Percentiles rank a stretch among this genome's conserved stretches.
phyloP scores from a whole-genome alignment of 2,888 invertebrate species.

The Petrolisthes cinctipes region DNA sequence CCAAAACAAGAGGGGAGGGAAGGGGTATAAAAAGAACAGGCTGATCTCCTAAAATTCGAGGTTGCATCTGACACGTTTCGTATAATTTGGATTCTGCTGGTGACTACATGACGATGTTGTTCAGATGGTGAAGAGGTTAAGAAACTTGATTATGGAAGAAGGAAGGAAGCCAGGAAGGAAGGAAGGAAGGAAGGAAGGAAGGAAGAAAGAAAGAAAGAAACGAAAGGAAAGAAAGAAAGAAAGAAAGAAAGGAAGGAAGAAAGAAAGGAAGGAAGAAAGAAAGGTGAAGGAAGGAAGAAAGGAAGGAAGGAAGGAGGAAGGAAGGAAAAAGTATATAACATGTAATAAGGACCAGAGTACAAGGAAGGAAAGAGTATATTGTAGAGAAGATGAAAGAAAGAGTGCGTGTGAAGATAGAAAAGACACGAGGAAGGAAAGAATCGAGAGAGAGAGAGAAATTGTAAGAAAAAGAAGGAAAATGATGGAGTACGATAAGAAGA shows the following conservation, averaged over 20 bases:
- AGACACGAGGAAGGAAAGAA: neutral
- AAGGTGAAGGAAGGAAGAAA: too few relatives aligned
- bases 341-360: neutral
- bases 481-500: neutral
- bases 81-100: neutral
- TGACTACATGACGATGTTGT: neutral
- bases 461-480: neutral
- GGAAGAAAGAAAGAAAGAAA: neutral
- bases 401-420: too few relatives aligned
- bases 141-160: neutral
- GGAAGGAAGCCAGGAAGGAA: neutral
- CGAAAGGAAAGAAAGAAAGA: neutral
- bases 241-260: neutral
- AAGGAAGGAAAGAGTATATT: neutral
- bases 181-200: too few relatives aligned
- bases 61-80: neutral
- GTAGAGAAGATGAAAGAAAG: neutral
- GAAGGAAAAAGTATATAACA: neutral
- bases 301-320: neutral
- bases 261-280: neutral
- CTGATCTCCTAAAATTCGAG: neutral
- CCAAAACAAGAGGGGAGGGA: neutral
- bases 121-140: neutral
- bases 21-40: neutral
- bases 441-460: neutral